phyloP scores from a whole-genome alignment of 2,797 vertebrate species.

The Amblyopsis hoosieri region DNA sequence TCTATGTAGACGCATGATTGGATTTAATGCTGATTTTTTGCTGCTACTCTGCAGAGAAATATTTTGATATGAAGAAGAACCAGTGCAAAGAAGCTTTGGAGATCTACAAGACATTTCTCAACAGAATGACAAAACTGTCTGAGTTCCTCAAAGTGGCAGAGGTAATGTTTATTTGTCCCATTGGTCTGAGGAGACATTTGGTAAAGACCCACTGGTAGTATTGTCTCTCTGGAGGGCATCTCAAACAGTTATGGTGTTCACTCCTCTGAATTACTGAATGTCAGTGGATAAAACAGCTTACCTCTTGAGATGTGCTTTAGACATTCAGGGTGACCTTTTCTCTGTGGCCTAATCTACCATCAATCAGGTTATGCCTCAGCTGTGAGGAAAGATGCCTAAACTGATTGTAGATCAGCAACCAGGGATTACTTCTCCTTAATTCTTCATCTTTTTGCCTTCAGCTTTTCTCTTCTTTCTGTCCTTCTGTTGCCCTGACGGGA shows the following conservation, averaged over 20 bases:
- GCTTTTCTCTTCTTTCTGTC: conserved; percentile 55
- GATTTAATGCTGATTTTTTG: neutral
- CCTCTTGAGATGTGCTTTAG: conserved; percentile 64
- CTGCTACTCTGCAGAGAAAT: conserved; percentile 82
- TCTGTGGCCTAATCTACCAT: conserved; percentile 56
- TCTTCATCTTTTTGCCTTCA: conserved; percentile 51
- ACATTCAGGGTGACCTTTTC: conserved; percentile 11
- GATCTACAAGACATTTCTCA: conserved; percentile 95
- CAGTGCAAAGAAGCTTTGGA: conserved; percentile 96
- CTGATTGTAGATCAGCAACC: conserved; percentile 55
- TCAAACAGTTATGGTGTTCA: conserved; percentile 25
- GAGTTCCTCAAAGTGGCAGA: conserved; percentile 96
- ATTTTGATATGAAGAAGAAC: conserved; percentile 97
- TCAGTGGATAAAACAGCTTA: neutral
- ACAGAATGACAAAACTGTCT: conserved; percentile 90
- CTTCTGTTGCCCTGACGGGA: conserved; percentile 59
- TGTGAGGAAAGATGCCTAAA: conserved; percentile 6
- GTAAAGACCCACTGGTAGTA: conserved; percentile 22
- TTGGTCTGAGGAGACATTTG: conserved; percentile 25
- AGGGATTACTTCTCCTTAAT: conserved; percentile 46
- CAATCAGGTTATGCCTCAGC: conserved; percentile 12
- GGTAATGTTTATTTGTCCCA: conserved; percentile 78
- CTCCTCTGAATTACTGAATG: neutral
- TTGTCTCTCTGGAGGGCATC: conserved; percentile 58
- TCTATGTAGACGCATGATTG: neutral